Percentiles rank a stretch among this genome's conserved stretches.
These are phyloP conservation scores for Mormyrops boulengeri DNA, from an alignment of 2,797 vertebrate genomes.

Conservation along the genomic window DNA sequence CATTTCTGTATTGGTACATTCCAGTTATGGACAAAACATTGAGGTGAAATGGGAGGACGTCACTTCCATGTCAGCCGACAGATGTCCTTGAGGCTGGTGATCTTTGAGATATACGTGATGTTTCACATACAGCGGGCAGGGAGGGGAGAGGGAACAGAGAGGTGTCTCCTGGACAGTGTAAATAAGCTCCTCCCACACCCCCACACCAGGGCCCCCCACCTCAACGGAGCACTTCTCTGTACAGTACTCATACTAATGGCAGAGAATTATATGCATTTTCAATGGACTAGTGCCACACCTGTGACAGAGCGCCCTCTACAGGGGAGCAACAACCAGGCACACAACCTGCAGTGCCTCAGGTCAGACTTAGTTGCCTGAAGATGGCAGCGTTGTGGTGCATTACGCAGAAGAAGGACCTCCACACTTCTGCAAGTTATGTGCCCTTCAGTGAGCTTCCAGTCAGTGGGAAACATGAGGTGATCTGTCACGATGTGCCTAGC, in stretches of 20 bases:
- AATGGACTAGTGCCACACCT: background rate
- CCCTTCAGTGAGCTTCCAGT: background rate
- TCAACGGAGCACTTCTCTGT: background rate
- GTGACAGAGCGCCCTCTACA: background rate
- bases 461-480: background rate
- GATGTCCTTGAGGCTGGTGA: background rate
- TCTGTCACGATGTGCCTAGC: background rate
- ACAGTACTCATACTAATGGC: background rate
- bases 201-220: background rate
- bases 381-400: background rate
- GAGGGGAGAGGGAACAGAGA: background rate
- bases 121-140: background rate
- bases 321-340: background rate
- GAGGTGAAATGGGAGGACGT: conserved; percentile 53
- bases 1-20: conserved; percentile 51
- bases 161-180: background rate
- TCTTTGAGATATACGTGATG: background rate
- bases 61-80: conserved; percentile 45
- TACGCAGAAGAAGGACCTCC: background rate
- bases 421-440: background rate
- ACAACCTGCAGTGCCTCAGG: background rate
- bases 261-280: background rate
- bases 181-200: background rate
- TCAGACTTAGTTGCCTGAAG: background rate
- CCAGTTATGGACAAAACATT: conserved; percentile 46